phyloP scores from a whole-genome alignment of 2,113 vertebrate genomes.

The Corythaixoides concolor region DNA sequence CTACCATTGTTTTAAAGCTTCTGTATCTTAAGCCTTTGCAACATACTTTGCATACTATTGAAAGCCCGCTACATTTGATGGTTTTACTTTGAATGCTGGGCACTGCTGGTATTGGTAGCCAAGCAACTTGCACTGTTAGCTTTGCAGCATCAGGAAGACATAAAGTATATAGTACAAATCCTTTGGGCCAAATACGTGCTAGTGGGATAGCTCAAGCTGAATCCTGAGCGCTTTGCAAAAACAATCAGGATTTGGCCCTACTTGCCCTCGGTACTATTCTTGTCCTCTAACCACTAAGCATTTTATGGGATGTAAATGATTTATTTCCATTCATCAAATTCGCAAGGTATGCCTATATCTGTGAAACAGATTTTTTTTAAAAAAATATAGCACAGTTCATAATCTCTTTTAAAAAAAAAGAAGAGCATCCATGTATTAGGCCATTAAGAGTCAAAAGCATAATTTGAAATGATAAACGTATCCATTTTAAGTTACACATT shows the following conservation, averaged over 20 bases:
- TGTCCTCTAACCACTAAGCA: not conserved
- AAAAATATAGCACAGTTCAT: conserved; percentile 9
- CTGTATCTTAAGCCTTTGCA: not conserved
- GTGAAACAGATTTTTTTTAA: not conserved
- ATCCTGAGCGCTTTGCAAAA: not conserved
- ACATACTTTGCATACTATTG: not conserved
- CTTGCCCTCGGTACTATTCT: not conserved
- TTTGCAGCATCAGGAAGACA: not conserved
- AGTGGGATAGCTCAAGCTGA: not conserved
- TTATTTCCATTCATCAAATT: conserved; percentile 39
- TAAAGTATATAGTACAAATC: not conserved
- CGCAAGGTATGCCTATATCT: not conserved
- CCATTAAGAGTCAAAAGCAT: conserved; percentile 77
- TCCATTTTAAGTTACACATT: conserved; percentile 83
- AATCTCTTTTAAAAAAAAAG: conserved; percentile 21
- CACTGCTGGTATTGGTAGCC: not conserved
- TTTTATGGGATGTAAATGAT: conserved; percentile 7
- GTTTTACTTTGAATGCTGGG: not conserved
- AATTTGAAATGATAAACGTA: conserved; percentile 84
- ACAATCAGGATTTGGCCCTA: not conserved
- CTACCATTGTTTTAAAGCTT: not conserved
- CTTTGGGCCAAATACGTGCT: not conserved
- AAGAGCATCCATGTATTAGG: conserved; percentile 68
- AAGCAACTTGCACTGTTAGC: not conserved
- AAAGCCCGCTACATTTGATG: not conserved